Conservation (phyloP, 2,113 vertebrate genomes). For the Datnioides undecimradiatus region DNA sequence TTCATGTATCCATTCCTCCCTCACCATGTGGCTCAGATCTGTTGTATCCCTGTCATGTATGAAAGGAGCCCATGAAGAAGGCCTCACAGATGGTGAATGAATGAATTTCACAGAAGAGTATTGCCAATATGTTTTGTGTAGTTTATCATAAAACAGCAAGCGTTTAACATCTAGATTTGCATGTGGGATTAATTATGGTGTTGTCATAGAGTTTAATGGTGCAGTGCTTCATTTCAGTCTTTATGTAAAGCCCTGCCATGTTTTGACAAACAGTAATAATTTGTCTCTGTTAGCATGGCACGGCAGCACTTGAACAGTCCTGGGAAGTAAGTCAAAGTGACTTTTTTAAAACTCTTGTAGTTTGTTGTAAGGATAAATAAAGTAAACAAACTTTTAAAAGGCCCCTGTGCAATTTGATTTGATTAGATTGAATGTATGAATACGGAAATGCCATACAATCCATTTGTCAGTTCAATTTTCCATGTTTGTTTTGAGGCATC, state of each 20-base stretch:
- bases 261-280: neutral
- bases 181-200: neutral
- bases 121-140: neutral
- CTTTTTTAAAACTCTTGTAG: neutral
- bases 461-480: neutral
- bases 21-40: constrained; percentile 29
- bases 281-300: neutral
- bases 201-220: neutral
- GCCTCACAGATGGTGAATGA: neutral
- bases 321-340: neutral
- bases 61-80: neutral
- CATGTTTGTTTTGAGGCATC: neutral
- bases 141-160: neutral
- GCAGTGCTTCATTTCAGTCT: neutral
- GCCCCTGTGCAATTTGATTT: neutral
- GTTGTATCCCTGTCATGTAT: constrained; percentile 1
- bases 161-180: neutral
- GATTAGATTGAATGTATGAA: neutral
- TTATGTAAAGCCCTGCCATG: neutral
- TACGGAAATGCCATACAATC: too few relatives aligned
- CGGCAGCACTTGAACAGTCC: neutral
- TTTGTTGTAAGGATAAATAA: neutral
- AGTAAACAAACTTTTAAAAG: neutral
- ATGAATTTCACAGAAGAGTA: neutral
- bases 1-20: constrained; percentile 19